These are phyloP conservation scores for Cyaniris semiargus DNA, from an alignment of 2,888 invertebrate species.

Conservation along the genomic window DNA sequence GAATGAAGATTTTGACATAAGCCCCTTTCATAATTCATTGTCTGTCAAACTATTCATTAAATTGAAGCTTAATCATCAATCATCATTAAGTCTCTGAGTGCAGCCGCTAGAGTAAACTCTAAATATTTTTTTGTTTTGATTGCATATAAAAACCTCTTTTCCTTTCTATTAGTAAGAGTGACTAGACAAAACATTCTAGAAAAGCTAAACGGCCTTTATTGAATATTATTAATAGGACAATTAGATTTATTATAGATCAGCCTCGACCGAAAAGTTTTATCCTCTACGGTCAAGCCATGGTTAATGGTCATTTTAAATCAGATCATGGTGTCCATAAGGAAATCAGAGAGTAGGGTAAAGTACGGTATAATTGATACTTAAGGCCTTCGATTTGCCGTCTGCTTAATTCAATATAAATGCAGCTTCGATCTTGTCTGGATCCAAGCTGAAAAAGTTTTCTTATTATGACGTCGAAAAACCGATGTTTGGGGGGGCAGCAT, in stretches of 20 bases:
- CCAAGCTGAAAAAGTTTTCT: no score
- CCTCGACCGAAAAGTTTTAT: conserved; percentile 28
- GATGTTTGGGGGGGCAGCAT: no score
- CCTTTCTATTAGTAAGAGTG: not conserved
- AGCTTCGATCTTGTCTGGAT: no score
- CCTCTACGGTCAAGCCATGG: not conserved
- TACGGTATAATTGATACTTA: not conserved
- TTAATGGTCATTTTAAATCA: not conserved
- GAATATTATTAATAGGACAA: conserved; percentile 7
- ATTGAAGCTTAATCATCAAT: no score
- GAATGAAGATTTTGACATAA: no score
- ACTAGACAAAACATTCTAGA: not conserved
- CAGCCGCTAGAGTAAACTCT: no score
- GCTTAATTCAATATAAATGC: not conserved
- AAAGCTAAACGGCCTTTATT: not conserved
- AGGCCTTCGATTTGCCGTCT: no score
- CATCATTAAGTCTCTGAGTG: no score
- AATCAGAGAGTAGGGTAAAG: not conserved
- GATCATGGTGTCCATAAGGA: not conserved
- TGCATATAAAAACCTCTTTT: not conserved
- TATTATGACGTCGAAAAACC: no score
- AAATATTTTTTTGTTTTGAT: not conserved
- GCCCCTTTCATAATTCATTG: no score
- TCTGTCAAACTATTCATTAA: no score
- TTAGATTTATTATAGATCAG: conserved; percentile 9